Evolutionary conservation across 1,140 invertebrate species (phyloP), one percentile per base, ranked within the genome.

Genomic region (Cyclina sinensis): DNA sequence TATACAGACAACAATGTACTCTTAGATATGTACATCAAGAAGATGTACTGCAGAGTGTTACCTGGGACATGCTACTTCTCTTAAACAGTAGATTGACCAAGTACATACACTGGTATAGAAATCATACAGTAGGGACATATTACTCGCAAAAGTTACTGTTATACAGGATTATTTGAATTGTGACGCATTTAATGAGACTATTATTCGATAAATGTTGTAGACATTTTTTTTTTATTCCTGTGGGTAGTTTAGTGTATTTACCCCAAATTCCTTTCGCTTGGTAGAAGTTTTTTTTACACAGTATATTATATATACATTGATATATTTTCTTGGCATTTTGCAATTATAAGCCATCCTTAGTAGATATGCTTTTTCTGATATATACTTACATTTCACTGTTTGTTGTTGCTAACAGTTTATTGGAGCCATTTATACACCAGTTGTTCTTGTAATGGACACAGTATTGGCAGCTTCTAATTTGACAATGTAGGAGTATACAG

Each of bases 1-100:
- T 89, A 92, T 94, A 88, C 94, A 94, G 89, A 94, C 92, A 3
- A 93, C 93, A 3, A 94, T 95, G 93, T 95, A 95, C 85, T 93
- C 94, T 14, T 95, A 93, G 92, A 83, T 27, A 70, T 7, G 4
- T 18, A 27, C 35, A 16, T 70, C 32, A 18, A 14, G 21, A 2
- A 27, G 65, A 70, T 35, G 65, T 65, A 35, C 32, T 18, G 35
- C 14, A 16, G 37, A 4, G 14, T 35, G 65, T 70, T 37, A 70
- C 65, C n/a, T n/a, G 21, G 65, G 35, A 27, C 14, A 37, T 21
- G 37, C 24, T 18, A n/a, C 2, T 30, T 11, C 16, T 65, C 59
- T 3, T n/a, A 24, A 62, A 27, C 27, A 37, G 65, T 11, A 43
- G 43, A 7, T 43, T 16, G 65, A 16, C 14, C 65, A 32, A 4